These are phyloP conservation scores for Piprites chloris DNA, from an alignment of 2,113 vertebrate genomes.

Conservation along the genomic window DNA sequence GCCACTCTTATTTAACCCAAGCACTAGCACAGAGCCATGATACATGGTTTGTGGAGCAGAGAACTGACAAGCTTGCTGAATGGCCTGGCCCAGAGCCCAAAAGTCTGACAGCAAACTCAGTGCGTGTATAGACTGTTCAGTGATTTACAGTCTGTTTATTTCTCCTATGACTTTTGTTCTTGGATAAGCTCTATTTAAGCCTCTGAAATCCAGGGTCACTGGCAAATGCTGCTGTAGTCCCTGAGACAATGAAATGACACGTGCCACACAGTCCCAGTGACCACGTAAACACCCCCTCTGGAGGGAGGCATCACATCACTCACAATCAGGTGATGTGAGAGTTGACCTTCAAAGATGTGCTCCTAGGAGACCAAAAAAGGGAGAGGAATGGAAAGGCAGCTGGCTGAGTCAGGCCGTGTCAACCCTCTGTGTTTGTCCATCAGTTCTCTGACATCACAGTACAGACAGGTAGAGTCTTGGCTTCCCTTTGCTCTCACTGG, in stretches of 20 bases:
- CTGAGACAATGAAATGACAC: not conserved
- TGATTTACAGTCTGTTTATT: not conserved
- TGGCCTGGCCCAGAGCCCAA: slow-evolving; percentile 13
- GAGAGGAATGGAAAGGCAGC: not conserved
- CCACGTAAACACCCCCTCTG: not conserved
- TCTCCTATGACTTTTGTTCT: not conserved
- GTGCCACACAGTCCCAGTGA: not conserved
- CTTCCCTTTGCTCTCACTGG: not conserved
- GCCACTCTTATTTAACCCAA: slow-evolving; percentile 19
- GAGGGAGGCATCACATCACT: not conserved
- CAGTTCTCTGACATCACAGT: not conserved
- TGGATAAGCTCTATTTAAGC: not conserved
- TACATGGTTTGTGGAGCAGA: not conserved
- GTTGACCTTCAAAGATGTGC: not conserved
- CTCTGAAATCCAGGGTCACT: not conserved
- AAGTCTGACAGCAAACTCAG: slow-evolving; percentile 28
- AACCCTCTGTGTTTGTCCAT: not conserved
- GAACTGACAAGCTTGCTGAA: slow-evolving; percentile 10
- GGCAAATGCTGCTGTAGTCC: not conserved
- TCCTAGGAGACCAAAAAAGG: not conserved
- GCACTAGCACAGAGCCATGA: not conserved
- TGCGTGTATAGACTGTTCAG: slow-evolving; percentile 24
- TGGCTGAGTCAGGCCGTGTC: not conserved
- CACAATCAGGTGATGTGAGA: not conserved
- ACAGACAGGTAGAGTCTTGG: not conserved